phyloP scores from a whole-genome alignment of 2,888 invertebrate genomes.

The Oscheius onirici region DNA sequence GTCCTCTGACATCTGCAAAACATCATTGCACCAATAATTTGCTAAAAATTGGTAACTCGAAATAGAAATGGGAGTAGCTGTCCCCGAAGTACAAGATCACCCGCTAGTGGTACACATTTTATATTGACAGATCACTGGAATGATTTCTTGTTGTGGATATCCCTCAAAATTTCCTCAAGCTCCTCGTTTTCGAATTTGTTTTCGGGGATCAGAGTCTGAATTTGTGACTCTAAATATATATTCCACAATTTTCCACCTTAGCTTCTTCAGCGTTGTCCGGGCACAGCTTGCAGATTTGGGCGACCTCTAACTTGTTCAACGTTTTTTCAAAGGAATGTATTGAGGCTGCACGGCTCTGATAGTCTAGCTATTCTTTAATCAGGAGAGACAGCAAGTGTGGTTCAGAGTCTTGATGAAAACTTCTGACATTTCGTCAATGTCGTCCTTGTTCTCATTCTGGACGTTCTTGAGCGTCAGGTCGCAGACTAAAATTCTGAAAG shows the following conservation, averaged over 20 bases:
- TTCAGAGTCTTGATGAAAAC: conserved; percentile 95
- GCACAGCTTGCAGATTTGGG: conserved; percentile 95
- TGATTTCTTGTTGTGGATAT: conserved; percentile 96
- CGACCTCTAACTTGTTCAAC: conserved; percentile 96
- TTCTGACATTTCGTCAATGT: conserved; percentile 95
- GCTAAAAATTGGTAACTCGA: no score
- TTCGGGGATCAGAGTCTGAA: conserved; percentile 76
- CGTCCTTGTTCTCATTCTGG: conserved; percentile 97
- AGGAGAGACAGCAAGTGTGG: conserved; percentile 93
- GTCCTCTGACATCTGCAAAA: no score
- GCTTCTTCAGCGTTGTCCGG: conserved; percentile 98
- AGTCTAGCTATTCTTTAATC: conserved; percentile 97
- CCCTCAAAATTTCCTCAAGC: conserved; percentile 90
- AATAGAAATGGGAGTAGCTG: no score
- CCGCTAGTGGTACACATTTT: neutral
- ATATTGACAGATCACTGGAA: conserved; percentile 78
- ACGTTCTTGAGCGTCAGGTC: conserved; percentile 88
- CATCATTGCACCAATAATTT: no score
- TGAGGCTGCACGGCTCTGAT: conserved; percentile 95
- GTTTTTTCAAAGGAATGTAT: conserved; percentile 78
- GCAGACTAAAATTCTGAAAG: conserved; percentile 94
- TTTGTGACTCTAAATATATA: no score
- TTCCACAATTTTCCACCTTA: conserved; percentile 79
- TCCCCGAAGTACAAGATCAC: no score
- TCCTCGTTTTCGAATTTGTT: conserved; percentile 98